A percentile compares a stretch with the other conserved stretches of the same genome.
Conservation (phyloP, 1,140 invertebrate genomes). For the Conus betulinus region DNA sequence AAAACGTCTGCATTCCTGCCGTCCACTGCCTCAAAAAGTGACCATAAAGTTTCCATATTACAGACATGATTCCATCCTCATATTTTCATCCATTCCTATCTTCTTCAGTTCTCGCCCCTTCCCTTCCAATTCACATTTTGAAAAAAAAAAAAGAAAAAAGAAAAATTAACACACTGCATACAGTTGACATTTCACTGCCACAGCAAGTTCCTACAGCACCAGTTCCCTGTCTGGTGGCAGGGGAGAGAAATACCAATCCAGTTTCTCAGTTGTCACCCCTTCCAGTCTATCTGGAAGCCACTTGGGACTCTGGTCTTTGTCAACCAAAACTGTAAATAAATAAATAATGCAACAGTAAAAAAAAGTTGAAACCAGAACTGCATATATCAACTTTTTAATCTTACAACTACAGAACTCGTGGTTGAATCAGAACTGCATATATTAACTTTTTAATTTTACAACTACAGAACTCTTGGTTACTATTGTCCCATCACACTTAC, state of each 20-base stretch:
- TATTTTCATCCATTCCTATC: no score
- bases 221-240: conserved; percentile 82
- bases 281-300: conserved; percentile 88
- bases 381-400: no score
- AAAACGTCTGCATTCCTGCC: no score
- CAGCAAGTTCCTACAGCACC: conserved; percentile 19
- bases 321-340: conserved; percentile 83
- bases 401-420: no score
- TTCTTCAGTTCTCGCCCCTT: not conserved
- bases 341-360: not conserved
- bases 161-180: not conserved
- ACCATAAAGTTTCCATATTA: no score
- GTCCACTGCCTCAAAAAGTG: no score
- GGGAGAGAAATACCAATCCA: conserved; percentile 86
- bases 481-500: no score
- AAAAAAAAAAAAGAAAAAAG: not conserved
- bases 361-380: not conserved
- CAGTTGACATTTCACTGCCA: not conserved
- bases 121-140: not conserved
- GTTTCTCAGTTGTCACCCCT: conserved; percentile 84
- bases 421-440: no score
- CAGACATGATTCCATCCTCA: no score
- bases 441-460: no score
- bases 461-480: no score
- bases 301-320: conserved; percentile 94